Evolutionary conservation across 2,113 vertebrate species (phyloP), one percentile per base, ranked within the genome.

Genomic region (Apodemus speciosus): DNA sequence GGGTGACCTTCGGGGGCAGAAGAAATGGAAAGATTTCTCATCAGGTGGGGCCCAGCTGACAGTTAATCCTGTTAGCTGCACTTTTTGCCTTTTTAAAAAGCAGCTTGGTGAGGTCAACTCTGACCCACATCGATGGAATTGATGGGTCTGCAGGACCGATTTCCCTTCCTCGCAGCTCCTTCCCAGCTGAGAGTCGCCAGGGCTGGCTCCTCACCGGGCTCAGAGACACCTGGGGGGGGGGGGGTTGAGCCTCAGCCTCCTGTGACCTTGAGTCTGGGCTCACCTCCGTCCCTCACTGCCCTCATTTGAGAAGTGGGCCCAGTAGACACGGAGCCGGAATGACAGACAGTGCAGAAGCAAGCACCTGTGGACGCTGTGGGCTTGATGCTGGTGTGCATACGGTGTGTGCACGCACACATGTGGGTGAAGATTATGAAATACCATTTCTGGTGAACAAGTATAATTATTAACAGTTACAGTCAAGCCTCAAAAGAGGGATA

Each of bases 51-150:
- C 49, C 4, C 0, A 11, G 66, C 92, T 95, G 89, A 91, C 83
- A 94, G 93, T 84, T 94, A 80, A 94, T 93, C 93, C 93, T 86
- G 90, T 90, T 69, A 95, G 95, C 73, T n/a, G 83, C 68, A 58
- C 88, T 96, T 75, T 75, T 84, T 93, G 90, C 90, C 94, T 94
- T 92, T 95, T 95, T 89, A 76, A 83, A 90, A 93, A 96, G 83
- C 86, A 92, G 91, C 94, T 88, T 80, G 30, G 3, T 2, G 46
- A 86, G 0, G n/a, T 92, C 53, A n/a, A 53, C 89, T 79, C 85
- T 96, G 93, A 96, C 87, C 85, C 69, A 32, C 71, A 58, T 46
- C 43, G 92, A 92, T 75, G 85, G 84, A 71, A 89, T 0, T 60
- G 94, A 92, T 84, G 64, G 88, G 79, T 64, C 72, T 85, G 40